Evolutionary conservation across 2,797 vertebrate genomes (phyloP).

Genomic region (Limosa lapponica): DNA sequence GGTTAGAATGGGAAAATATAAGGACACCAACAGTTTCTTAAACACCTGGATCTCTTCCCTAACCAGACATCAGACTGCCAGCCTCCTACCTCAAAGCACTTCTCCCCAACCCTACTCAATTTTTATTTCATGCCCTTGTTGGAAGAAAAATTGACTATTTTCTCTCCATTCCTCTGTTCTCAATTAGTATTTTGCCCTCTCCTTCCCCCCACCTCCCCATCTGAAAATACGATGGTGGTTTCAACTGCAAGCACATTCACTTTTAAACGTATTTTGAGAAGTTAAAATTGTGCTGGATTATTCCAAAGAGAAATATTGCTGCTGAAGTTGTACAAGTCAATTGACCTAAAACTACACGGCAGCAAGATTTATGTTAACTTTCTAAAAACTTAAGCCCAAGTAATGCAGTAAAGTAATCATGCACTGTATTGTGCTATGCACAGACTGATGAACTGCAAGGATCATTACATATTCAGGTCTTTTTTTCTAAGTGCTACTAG

Average conservation of each 20-base stretch:
- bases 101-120: neutral
- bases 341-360: neutral
- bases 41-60: neutral
- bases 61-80: neutral
- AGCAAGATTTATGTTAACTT: neutral
- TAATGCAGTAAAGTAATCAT: no score
- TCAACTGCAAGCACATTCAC: neutral
- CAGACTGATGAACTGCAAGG: neutral
- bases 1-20: neutral
- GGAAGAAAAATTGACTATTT: neutral
- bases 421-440: no score
- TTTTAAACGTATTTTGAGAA: neutral
- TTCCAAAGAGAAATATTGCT: neutral
- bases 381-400: neutral
- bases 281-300: neutral
- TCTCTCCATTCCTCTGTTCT: neutral
- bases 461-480: neutral
- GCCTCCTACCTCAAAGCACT: neutral
- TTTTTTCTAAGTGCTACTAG: neutral
- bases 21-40: neutral
- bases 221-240: neutral
- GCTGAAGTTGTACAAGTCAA: neutral
- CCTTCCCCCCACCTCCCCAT: accelerated
- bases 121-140: neutral
- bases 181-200: neutral